Evolutionary conservation across 2,888 invertebrate species (phyloP).

Genomic region (Tetranychus truncatus): DNA sequence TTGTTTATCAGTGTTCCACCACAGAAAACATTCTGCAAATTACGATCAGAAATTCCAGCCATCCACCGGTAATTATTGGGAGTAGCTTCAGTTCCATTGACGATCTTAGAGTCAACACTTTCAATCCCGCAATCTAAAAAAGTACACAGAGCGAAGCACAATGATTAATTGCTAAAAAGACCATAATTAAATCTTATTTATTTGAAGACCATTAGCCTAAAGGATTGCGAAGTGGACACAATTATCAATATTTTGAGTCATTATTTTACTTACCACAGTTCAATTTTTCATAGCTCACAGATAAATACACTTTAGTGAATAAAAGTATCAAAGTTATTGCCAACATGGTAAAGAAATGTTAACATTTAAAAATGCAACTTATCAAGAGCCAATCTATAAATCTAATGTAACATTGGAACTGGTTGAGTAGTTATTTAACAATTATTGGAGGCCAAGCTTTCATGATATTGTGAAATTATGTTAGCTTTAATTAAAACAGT

Average conservation of each 20-base stretch:
- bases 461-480: no score
- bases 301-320: no score
- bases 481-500: no score
- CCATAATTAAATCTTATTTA: neutral
- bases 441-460: no score
- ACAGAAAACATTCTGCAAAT: conserved; percentile 10
- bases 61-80: conserved; percentile 16
- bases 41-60: neutral
- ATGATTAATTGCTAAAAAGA: neutral
- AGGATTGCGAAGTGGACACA: neutral
- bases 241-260: no score
- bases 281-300: neutral
- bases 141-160: neutral
- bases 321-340: no score
- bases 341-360: no score
- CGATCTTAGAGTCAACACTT: neutral
- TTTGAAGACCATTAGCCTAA: neutral
- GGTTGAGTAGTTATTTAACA: no score
- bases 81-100: neutral
- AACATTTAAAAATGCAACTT: no score
- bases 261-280: neutral
- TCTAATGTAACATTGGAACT: no score
- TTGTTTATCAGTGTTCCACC: conserved; percentile 17
- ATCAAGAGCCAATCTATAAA: no score
- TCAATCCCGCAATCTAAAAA: conserved; percentile 1